phyloP scores from a whole-genome alignment of 2,797 vertebrate genomes.

The Muscicapa comitata region DNA sequence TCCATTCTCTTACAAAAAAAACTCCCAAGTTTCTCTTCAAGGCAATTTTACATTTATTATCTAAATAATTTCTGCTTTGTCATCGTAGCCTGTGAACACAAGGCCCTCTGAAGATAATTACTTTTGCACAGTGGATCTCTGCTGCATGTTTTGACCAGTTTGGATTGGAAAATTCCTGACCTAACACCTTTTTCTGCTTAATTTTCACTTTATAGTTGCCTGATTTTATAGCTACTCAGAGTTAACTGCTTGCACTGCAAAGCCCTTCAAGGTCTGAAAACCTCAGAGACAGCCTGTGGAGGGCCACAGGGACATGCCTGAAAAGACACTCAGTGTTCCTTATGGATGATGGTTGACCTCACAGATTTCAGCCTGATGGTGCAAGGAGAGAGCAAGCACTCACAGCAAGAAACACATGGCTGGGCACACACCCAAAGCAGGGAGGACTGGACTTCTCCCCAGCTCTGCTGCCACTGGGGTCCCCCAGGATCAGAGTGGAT shows the following conservation, averaged over 20 bases:
- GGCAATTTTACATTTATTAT: not conserved
- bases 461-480: accelerated
- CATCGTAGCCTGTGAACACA: not conserved
- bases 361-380: not conserved
- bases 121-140: not conserved
- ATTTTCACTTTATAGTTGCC: not conserved
- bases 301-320: not conserved
- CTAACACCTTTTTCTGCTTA: not conserved
- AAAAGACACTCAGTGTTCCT: not conserved
- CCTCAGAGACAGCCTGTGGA: accelerated
- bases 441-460: not conserved
- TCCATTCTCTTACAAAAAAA: not conserved
- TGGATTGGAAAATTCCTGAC: not conserved
- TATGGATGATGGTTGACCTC: not conserved
- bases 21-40: not conserved
- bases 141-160: accelerated
- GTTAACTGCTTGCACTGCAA: not conserved
- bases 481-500: not conserved
- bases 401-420: accelerated
- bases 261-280: not conserved
- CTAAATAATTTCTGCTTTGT: not conserved
- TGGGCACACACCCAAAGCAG: accelerated
- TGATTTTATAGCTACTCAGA: not conserved
- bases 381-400: not conserved
- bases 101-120: not conserved